These are phyloP conservation scores for Drosophila recens DNA, from an alignment of 2,888 invertebrate species.

Conservation along the genomic window DNA sequence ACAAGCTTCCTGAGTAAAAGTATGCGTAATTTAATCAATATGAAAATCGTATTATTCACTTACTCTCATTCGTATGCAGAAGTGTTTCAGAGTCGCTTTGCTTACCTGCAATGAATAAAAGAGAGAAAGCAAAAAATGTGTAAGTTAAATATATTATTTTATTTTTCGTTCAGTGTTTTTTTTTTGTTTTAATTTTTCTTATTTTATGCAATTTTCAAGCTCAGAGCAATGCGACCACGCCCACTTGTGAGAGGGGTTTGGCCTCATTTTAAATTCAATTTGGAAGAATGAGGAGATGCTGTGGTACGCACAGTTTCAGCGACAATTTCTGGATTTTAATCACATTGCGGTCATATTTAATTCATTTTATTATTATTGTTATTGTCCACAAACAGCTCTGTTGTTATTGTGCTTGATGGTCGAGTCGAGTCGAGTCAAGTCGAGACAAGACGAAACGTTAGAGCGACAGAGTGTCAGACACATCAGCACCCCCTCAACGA, in stretches of 20 bases:
- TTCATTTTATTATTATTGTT: constrained; percentile 80
- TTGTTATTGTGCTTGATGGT: constrained; percentile 57
- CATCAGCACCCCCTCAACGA: constrained; percentile 9
- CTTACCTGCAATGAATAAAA: constrained; percentile 65
- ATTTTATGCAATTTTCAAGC: background rate
- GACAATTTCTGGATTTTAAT: constrained; percentile 76
- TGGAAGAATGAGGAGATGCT: constrained; percentile 56
- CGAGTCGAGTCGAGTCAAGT: constrained; percentile 3
- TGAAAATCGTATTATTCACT: constrained; percentile 72
- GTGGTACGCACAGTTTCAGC: constrained; percentile 45
- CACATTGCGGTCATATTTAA: constrained; percentile 79
- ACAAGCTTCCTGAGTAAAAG: background rate
- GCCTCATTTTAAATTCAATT: constrained; percentile 76
- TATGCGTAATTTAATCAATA: constrained; percentile 73
- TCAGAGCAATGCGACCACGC: background rate
- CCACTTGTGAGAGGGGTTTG: background rate
- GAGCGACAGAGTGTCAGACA: background rate
- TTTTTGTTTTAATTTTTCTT: background rate
- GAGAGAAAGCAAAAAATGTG: constrained; percentile 25
- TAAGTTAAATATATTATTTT: constrained; percentile 26
- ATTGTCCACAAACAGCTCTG: constrained; percentile 40
- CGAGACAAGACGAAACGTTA: constrained; percentile 3
- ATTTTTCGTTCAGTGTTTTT: constrained; percentile 6
- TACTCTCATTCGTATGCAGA: constrained; percentile 50
- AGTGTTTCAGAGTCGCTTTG: constrained; percentile 36